Base-by-base conservation (phyloP, 2,888 invertebrate genomes). In the Tachina lurida region DNA sequence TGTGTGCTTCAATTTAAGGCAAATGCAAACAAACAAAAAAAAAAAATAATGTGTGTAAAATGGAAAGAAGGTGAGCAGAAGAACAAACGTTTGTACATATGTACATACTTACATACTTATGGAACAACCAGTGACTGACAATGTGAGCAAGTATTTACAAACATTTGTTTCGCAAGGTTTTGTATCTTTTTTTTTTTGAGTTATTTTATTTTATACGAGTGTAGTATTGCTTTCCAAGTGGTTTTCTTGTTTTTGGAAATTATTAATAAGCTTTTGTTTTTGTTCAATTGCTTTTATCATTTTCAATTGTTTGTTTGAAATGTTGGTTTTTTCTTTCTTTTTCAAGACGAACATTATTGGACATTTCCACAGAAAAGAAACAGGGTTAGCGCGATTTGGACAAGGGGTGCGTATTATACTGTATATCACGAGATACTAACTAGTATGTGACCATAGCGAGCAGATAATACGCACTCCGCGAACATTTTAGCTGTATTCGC, bases 81-180 rank as follows among this genome's bases (percentile, higher is more conserved):
- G 49, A 78, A 78, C 60, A 70, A 78, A 70, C 70, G 62, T 43
- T 54, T 70, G 41, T 52, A 41, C 13, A 5, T 22, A n/a, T n/a
- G n/a, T n/a, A n/a, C n/a, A n/a, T n/a, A n/a, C n/a, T n/a, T n/a
- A 2, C 22, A 22, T 22, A 22, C 22, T 22, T 58, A n/a, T 31
- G 39, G 67, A 47, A 49, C n/a, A 47, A 49, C n/a, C 47, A 31
- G n/a, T 45, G 47, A 68, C 43, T 45, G 47, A 77, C 43, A 19
- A 43, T 12, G 13, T 45, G 12, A 65, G 39, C 58, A 31, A 58
- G 15, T 15, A 13, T 58, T 58, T 58, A 58, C 31, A 22, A 9
- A 60, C 39, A 8, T 60, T 60, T 49, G 60, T 62, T 68, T 60
- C 49, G 60, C 67, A 77, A 77, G 22, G 13, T 4, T 67, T 47